Evolutionary conservation across 2,113 vertebrate species (phyloP).

Genomic region (Sinocyclocheilus maitianheensis): DNA sequence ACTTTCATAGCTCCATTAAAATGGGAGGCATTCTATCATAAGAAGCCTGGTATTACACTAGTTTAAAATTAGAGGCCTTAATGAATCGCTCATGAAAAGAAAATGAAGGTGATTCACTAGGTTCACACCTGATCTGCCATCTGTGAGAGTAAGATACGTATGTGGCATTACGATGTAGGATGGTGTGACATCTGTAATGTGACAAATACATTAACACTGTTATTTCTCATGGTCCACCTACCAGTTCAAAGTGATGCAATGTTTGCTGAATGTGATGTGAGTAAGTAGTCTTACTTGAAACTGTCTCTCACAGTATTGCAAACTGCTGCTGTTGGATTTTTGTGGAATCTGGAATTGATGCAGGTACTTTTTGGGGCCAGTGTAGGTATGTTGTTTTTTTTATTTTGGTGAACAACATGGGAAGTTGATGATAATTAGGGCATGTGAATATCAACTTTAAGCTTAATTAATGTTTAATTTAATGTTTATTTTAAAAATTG

Average conservation of each 20-base stretch:
- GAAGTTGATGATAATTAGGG: conserved; percentile 36
- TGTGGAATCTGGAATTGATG: neutral
- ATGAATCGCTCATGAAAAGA: neutral
- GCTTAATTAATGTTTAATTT: conserved; percentile 33
- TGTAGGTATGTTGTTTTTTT: neutral
- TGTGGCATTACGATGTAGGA: conserved; percentile 14
- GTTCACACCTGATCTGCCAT: conserved; percentile 17
- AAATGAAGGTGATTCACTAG: neutral
- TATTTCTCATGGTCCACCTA: conserved; percentile 14
- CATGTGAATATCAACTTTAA: conserved; percentile 41
- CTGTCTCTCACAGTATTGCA: conserved; percentile 11
- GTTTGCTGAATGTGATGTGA: neutral
- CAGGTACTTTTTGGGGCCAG: neutral
- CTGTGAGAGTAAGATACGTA: neutral
- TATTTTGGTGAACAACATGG: neutral
- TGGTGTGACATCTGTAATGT: conserved; percentile 38
- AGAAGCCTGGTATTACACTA: neutral
- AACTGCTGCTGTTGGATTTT: conserved; percentile 24
- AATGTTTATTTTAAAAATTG: conserved; percentile 22
- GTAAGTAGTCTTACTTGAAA: neutral
- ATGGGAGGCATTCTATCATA: neutral
- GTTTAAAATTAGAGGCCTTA: neutral
- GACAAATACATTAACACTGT: conserved; percentile 14
- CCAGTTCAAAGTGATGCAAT: conserved; percentile 22
- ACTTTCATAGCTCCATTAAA: neutral